Conservation (phyloP, 1,140 invertebrate species). For the Bombus vancouverensis region DNA sequence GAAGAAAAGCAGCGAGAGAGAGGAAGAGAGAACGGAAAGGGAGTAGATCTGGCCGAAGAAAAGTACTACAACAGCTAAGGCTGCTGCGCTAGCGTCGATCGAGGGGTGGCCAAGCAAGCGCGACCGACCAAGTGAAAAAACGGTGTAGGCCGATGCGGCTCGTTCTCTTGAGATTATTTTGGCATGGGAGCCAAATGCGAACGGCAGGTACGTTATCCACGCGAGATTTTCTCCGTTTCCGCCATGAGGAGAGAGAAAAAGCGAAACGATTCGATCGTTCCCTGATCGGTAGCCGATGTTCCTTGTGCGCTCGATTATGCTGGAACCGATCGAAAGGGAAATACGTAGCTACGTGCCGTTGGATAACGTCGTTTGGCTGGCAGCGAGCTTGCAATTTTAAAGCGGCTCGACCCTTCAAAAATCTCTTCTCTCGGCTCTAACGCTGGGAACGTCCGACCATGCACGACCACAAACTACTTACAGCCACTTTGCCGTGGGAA, state of each 20-base stretch:
- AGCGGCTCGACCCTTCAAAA: conserved; percentile 11
- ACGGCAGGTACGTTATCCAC: conserved; percentile 62
- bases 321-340: conserved; percentile 16
- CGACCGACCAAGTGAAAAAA: conserved; percentile 44
- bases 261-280: conserved; percentile 21
- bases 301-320: conserved; percentile 6
- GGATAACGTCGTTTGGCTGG: conserved; percentile 28
- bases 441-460: not conserved
- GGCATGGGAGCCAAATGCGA: conserved; percentile 62
- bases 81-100: not conserved
- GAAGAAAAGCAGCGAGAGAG: conserved; percentile 58
- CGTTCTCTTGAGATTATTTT: conserved; percentile 56
- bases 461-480: conserved; percentile 20
- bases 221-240: conserved; percentile 55
- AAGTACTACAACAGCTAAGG: not conserved
- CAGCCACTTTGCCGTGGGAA: not conserved
- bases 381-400: conserved; percentile 54
- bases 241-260: not conserved
- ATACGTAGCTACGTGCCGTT: conserved; percentile 41
- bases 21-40: not conserved
- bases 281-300: too few relatives aligned
- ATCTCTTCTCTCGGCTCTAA: not conserved
- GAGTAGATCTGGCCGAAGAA: not conserved
- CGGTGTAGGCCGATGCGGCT: conserved; percentile 35
- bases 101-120: conserved; percentile 3